phyloP scores from a whole-genome alignment of 30 jellyfish, hydroid and myxozoan species.

The Aurelia aurita region DNA sequence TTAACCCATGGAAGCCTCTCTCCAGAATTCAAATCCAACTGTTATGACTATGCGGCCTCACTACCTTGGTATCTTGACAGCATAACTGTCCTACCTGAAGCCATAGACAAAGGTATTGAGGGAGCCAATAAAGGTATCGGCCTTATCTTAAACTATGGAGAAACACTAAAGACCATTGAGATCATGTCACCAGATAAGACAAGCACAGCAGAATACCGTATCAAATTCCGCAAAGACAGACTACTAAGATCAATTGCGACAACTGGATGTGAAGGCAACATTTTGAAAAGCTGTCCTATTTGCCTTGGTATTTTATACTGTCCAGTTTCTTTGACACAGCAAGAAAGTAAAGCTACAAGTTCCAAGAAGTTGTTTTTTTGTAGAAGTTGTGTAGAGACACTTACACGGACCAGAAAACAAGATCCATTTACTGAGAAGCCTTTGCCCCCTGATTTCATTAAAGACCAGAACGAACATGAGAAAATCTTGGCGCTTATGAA shows the following conservation, averaged over 20 bases:
- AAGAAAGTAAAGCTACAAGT: not conserved
- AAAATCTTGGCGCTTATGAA: slow-evolving; percentile 2
- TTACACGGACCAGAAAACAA: slow-evolving; percentile 55
- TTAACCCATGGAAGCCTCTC: slow-evolving; percentile 43
- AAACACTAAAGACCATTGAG: slow-evolving; percentile 14
- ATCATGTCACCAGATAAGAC: slow-evolving; percentile 76
- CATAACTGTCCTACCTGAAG: slow-evolving; percentile 45
- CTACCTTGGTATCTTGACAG: slow-evolving; percentile 60
- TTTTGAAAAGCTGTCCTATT: slow-evolving; percentile 18
- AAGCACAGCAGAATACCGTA: not conserved
- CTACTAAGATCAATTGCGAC: slow-evolving; percentile 7
- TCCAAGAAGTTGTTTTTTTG: slow-evolving; percentile 16
- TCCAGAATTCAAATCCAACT: slow-evolving; percentile 52
- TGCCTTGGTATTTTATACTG: slow-evolving; percentile 63
- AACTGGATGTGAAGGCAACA: not conserved
- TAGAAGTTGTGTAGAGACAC: slow-evolving; percentile 39
- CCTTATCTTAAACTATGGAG: slow-evolving; percentile 53
- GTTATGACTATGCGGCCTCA: slow-evolving; percentile 41
- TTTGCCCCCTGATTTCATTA: slow-evolving; percentile 37
- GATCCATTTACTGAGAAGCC: slow-evolving; percentile 64
- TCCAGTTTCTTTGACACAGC: slow-evolving; percentile 47
- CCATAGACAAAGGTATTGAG: slow-evolving; percentile 54
- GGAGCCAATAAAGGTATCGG: slow-evolving; percentile 51
- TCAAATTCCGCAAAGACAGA: slow-evolving; percentile 20
- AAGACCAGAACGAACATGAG: slow-evolving; percentile 22